A percentile compares a stretch with the other conserved stretches of the same genome.
Conservation (phyloP, 2,113 vertebrate genomes). For the Microcebus ravelobensis region DNA sequence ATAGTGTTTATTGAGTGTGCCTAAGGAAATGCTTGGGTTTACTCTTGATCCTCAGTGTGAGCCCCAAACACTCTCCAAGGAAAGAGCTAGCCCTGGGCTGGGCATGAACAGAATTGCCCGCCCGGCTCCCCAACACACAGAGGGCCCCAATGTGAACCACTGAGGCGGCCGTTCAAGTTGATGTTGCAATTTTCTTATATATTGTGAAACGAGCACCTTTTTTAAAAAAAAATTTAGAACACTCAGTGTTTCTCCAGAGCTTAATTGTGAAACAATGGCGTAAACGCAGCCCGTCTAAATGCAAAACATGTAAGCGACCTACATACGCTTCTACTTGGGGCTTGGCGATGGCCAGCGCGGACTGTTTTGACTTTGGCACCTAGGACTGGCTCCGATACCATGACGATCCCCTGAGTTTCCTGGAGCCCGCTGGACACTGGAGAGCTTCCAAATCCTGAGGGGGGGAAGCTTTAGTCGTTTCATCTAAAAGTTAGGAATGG, state of each 20-base stretch:
- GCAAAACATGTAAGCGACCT: constrained; percentile 65
- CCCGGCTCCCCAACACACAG: fast-evolving
- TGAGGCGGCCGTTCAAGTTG: background rate
- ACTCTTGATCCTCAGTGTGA: background rate
- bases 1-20: background rate
- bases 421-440: background rate
- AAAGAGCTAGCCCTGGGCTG: background rate
- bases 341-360: background rate
- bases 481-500: background rate
- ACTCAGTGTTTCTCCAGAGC: background rate
- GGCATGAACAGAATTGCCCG: background rate
- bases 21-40: background rate
- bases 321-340: constrained; percentile 39
- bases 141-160: background rate
- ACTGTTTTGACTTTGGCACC: constrained; percentile 65
- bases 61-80: background rate
- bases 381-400: constrained; percentile 21
- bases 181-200: background rate
- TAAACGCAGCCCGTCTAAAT: constrained; percentile 57
- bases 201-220: background rate
- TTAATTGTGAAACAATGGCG: background rate
- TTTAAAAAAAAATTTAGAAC: background rate
- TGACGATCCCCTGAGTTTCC: background rate
- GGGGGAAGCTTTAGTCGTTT: background rate
- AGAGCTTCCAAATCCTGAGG: background rate